Conservation (phyloP, 2,888 invertebrate genomes). For the Pollenia angustigena region DNA sequence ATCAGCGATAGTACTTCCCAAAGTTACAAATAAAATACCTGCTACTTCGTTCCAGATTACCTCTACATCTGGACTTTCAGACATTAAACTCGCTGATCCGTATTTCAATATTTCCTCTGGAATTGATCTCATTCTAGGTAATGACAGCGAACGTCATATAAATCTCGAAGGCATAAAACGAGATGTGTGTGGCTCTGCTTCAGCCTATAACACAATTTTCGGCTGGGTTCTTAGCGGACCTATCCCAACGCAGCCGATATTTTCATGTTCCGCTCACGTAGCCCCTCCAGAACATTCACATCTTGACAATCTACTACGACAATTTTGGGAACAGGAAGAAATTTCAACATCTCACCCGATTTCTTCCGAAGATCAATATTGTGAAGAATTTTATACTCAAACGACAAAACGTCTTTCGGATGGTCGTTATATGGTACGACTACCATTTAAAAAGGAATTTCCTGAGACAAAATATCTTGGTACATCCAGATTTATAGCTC, state of each 20-base stretch:
- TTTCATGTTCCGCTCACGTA: neutral
- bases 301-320: too few species aligned
- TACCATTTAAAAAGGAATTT: too few species aligned
- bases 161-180: conserved; percentile 27
- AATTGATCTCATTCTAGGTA: conserved; percentile 20
- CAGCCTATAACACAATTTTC: neutral
- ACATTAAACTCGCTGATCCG: conserved; percentile 38
- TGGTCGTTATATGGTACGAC: too few species aligned
- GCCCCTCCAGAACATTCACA: too few species aligned
- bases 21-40: too few species aligned
- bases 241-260: neutral
- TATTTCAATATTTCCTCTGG: conserved; percentile 19
- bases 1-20: too few species aligned
- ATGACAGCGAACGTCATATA: neutral
- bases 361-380: neutral
- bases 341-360: neutral
- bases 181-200: neutral
- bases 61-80: neutral
- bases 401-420: too few species aligned
- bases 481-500: too few species aligned
- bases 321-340: neutral
- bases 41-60: too few species aligned
- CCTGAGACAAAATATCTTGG: too few species aligned
- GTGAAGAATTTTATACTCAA: too few species aligned
- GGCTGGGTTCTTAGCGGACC: conserved; percentile 17